phyloP scores from a whole-genome alignment of 2,888 invertebrate genomes.

The Agrenia bidenticulata region DNA sequence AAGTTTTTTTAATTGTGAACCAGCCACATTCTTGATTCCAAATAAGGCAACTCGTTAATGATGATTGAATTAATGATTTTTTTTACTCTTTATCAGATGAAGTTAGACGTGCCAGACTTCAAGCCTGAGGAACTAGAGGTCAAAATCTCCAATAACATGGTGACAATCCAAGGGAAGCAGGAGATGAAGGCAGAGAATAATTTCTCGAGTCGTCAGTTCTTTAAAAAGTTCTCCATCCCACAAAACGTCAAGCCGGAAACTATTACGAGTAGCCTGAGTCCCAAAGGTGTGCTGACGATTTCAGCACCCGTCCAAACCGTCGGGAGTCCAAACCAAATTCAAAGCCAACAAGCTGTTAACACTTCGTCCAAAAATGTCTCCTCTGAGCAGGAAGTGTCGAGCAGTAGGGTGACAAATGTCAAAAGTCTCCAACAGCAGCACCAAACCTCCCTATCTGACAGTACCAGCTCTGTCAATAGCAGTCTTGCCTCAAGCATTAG shows the following conservation, averaged over 20 bases:
- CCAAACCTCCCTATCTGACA: not conserved
- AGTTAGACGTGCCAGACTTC: constrained; percentile 13
- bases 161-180: constrained; percentile 21
- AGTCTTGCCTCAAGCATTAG: not conserved
- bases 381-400: not conserved
- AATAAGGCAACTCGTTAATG: not conserved
- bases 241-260: constrained; percentile 11
- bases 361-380: not conserved
- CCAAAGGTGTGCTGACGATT: not conserved
- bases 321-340: too few relatives aligned
- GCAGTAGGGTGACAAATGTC: not conserved
- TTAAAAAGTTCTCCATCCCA: constrained; percentile 19
- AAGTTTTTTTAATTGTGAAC: too few relatives aligned
- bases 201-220: constrained; percentile 13
- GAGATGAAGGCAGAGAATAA: constrained; percentile 2
- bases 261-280: constrained; percentile 7
- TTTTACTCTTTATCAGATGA: constrained; percentile 8
- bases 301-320: constrained; percentile 7
- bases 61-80: not conserved
- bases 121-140: constrained; percentile 12
- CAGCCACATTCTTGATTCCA: not conserved
- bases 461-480: constrained; percentile 4
- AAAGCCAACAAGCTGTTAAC: not conserved
- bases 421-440: not conserved
- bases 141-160: constrained; percentile 13